These are phyloP conservation scores for Zaprionus ornatus DNA, from an alignment of 1,140 invertebrate species.

Conservation along the genomic window DNA sequence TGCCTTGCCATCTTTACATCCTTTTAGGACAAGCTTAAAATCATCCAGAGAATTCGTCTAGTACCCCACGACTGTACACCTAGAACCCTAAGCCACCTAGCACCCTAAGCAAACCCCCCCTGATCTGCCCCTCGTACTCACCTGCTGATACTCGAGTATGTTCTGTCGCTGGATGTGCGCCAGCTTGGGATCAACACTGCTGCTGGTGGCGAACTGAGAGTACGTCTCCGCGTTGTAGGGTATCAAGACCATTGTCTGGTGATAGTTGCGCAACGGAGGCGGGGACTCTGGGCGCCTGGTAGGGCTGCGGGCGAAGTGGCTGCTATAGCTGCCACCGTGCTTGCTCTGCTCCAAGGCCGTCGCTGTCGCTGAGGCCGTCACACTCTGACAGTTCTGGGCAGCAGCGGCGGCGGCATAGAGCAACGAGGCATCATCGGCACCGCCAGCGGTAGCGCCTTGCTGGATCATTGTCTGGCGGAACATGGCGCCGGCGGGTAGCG, in stretches of 20 bases:
- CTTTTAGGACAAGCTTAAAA: too few relatives aligned
- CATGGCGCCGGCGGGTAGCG: slow-evolving; percentile 83
- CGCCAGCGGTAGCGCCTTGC: slow-evolving; percentile 40
- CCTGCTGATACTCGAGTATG: slow-evolving; percentile 83
- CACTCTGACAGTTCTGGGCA: slow-evolving; percentile 78
- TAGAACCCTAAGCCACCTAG: background rate
- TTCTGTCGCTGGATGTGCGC: slow-evolving; percentile 79
- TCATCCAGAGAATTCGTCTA: too few relatives aligned
- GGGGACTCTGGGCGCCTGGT: slow-evolving; percentile 87
- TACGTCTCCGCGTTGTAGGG: slow-evolving; percentile 87
- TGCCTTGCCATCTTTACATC: background rate
- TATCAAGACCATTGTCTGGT: slow-evolving; percentile 90
- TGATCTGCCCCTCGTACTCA: slow-evolving; percentile 27
- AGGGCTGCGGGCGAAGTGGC: slow-evolving; percentile 82
- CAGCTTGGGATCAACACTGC: slow-evolving; percentile 73
- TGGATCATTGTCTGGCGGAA: slow-evolving; percentile 83
- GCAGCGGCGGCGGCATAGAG: slow-evolving; percentile 77
- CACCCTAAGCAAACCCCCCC: too few relatives aligned
- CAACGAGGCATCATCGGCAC: slow-evolving; percentile 61
- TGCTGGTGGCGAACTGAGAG: slow-evolving; percentile 81
- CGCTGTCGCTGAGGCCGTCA: slow-evolving; percentile 60
- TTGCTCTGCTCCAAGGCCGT: slow-evolving; percentile 78
- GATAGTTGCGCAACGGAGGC: slow-evolving; percentile 87
- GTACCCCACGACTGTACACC: background rate
- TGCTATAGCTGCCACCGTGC: slow-evolving; percentile 73